A percentile compares a stretch with the other conserved stretches of the same genome.
These are phyloP conservation scores for Cydia splendana DNA, from an alignment of 1,140 invertebrate species.

Conservation along the genomic window DNA sequence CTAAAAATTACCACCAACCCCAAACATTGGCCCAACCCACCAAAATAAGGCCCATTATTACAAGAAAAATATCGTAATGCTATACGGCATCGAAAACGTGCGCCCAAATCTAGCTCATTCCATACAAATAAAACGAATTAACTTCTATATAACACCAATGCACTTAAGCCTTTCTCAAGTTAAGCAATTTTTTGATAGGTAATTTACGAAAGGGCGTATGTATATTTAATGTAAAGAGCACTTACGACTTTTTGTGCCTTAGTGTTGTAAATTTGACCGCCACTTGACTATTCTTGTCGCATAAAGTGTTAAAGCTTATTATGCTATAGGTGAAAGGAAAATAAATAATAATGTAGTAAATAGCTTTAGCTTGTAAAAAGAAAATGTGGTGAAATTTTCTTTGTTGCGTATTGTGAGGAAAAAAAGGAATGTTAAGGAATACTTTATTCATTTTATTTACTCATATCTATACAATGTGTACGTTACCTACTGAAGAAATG, in stretches of 20 bases:
- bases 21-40: background rate
- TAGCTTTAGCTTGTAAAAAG: background rate
- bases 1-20: background rate
- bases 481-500: no score
- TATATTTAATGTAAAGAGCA: background rate
- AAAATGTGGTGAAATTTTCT: background rate
- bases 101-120: background rate
- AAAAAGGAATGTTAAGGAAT: no score
- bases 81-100: background rate
- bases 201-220: background rate
- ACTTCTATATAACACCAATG: background rate
- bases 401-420: background rate
- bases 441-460: no score
- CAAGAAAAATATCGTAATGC: conserved; percentile 22
- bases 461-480: no score
- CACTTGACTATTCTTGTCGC: background rate
- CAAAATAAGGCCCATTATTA: conserved; percentile 18
- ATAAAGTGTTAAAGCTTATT: conserved; percentile 1
- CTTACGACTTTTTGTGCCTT: background rate
- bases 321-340: background rate
- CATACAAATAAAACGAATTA: background rate
- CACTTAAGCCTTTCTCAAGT: background rate
- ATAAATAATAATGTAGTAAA: background rate
- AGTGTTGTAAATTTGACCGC: conserved; percentile 1
- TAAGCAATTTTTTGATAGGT: background rate